Percentiles rank a stretch among this genome's conserved stretches.
phyloP scores from a whole-genome alignment of 2,797 vertebrate genomes.

The Nannoperca obscura region DNA sequence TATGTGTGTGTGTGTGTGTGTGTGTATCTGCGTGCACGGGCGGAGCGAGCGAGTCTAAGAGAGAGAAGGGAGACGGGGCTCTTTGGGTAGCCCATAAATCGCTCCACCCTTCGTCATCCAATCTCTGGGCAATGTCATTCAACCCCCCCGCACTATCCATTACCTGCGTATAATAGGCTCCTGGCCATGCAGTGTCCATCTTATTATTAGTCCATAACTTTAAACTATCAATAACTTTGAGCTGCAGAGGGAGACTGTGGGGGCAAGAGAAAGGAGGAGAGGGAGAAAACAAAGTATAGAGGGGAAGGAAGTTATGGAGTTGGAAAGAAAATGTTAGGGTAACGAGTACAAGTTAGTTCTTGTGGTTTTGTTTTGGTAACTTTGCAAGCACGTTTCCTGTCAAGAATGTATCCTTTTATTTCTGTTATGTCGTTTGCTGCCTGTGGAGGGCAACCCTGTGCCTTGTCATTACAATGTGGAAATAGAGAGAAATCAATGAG shows the following conservation, averaged over 20 bases:
- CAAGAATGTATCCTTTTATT: constrained; percentile 30
- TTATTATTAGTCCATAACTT: constrained; percentile 89
- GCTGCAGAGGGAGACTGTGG: constrained; percentile 48
- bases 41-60: background rate
- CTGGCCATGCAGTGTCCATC: constrained; percentile 85
- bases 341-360: constrained; percentile 15
- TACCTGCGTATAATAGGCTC: constrained; percentile 86
- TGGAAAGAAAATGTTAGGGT: constrained; percentile 67
- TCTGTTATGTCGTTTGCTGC: constrained; percentile 55
- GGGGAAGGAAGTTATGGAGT: constrained; percentile 73
- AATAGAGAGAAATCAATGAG: constrained; percentile 59
- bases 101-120: constrained; percentile 84
- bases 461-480: constrained; percentile 52
- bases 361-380: constrained; percentile 35
- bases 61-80: constrained; percentile 36
- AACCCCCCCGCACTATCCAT: constrained; percentile 85
- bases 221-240: constrained; percentile 88
- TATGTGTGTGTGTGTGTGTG: constrained; percentile 21
- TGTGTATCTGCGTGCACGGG: constrained; percentile 9
- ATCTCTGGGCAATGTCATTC: constrained; percentile 88
- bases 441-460: constrained; percentile 81
- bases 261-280: constrained; percentile 21
- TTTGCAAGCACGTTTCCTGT: constrained; percentile 30
- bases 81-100: constrained; percentile 85
- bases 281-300: constrained; percentile 64